These are phyloP conservation scores for Platyura marginata DNA, from an alignment of 1,140 invertebrate genomes.

Conservation along the genomic window DNA sequence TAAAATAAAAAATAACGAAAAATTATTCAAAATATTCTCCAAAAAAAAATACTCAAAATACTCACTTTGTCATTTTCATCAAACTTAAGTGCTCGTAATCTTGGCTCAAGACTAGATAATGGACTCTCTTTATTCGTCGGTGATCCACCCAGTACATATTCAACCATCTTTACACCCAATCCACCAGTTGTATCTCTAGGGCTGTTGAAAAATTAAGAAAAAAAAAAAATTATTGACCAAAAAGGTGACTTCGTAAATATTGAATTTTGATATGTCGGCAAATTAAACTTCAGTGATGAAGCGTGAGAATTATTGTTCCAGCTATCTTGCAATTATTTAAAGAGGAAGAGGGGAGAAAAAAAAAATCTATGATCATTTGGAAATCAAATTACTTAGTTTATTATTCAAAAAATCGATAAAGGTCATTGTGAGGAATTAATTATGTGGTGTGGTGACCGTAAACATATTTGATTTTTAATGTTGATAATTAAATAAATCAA, in stretches of 20 bases:
- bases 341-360: background rate
- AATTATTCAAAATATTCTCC: too few relatives aligned
- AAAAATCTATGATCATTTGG: background rate
- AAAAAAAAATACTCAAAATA: too few relatives aligned
- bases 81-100: slow-evolving; percentile 52
- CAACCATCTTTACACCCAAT: slow-evolving; percentile 94
- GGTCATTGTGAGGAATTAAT: too few relatives aligned
- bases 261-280: too few relatives aligned
- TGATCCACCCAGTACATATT: slow-evolving; percentile 84
- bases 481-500: too few relatives aligned
- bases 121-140: slow-evolving; percentile 61
- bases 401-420: too few relatives aligned
- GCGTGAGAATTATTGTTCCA: too few relatives aligned
- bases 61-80: slow-evolving; percentile 26
- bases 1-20: slow-evolving; percentile 5
- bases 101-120: slow-evolving; percentile 37
- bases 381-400: too few relatives aligned
- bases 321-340: background rate
- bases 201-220: slow-evolving; percentile 10
- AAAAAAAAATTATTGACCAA: slow-evolving; percentile 3
- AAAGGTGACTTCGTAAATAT: background rate
- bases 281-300: too few relatives aligned
- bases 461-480: too few relatives aligned
- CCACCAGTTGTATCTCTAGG: slow-evolving; percentile 58
- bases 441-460: too few relatives aligned